Percentiles rank a stretch among this genome's conserved stretches.
These are phyloP conservation scores for Caenorhabditis sinica DNA, from an alignment of 2,888 invertebrate genomes.

Conservation along the genomic window DNA sequence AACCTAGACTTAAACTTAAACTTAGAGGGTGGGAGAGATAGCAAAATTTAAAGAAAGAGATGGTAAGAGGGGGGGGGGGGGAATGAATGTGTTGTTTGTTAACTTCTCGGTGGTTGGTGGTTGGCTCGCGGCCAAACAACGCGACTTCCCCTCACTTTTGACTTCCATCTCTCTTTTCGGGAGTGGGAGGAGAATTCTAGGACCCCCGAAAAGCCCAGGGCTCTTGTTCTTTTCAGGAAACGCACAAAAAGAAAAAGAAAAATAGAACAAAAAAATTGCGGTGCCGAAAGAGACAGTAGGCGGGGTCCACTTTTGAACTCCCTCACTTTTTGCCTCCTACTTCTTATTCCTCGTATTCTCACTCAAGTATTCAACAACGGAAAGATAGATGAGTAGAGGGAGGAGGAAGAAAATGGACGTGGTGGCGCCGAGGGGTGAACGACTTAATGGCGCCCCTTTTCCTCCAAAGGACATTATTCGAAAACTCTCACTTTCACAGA, in stretches of 20 bases:
- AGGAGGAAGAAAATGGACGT: conserved; percentile 32
- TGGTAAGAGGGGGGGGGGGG: neutral
- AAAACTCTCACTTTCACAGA: conserved; percentile 46
- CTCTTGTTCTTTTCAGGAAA: conserved; percentile 43
- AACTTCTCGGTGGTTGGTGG: conserved; percentile 58
- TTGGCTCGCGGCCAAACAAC: conserved; percentile 64
- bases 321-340: conserved; percentile 10
- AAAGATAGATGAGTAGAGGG: conserved; percentile 19
- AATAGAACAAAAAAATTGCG: conserved; percentile 13
- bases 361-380: conserved; percentile 39
- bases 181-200: conserved; percentile 36
- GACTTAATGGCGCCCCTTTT: conserved; percentile 59
- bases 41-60: conserved; percentile 3
- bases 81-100: conserved; percentile 64
- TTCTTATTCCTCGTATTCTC: neutral
- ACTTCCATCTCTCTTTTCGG: conserved; percentile 9
- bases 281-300: conserved; percentile 23
- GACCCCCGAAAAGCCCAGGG: conserved; percentile 17
- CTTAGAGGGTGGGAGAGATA: conserved; percentile 8
- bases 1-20: neutral
- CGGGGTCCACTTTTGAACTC: conserved; percentile 52
- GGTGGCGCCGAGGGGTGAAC: conserved; percentile 50
- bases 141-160: conserved; percentile 34
- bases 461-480: conserved; percentile 42
- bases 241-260: conserved; percentile 26